These are phyloP conservation scores for Elmis aenea DNA, from an alignment of 2,888 invertebrate genomes.

Conservation along the genomic window DNA sequence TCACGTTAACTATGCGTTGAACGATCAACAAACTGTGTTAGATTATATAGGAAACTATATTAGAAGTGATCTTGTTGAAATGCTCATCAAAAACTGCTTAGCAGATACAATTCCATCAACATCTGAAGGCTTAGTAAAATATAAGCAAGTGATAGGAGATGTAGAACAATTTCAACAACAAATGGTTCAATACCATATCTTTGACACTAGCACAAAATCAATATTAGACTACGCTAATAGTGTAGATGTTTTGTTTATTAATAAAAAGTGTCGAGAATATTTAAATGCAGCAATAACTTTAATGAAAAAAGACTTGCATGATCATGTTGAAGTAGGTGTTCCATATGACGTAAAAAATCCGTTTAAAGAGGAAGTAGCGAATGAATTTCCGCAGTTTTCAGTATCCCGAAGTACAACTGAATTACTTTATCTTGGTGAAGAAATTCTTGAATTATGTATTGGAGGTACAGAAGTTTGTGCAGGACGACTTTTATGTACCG, in stretches of 20 bases:
- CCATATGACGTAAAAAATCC: constrained; percentile 44
- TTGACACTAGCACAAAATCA: constrained; percentile 52
- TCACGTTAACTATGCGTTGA: constrained; percentile 51
- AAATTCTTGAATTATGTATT: constrained; percentile 63
- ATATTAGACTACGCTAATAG: constrained; percentile 67
- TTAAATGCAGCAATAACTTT: constrained; percentile 63
- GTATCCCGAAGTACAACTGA: constrained; percentile 61
- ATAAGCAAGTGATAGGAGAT: constrained; percentile 55
- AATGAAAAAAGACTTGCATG: constrained; percentile 77
- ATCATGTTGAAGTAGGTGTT: constrained; percentile 55
- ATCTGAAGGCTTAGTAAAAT: constrained; percentile 63
- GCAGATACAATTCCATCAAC: constrained; percentile 72
- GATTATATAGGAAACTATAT: constrained; percentile 53
- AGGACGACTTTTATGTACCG: constrained; percentile 62
- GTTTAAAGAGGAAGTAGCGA: constrained; percentile 47
- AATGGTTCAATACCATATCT: constrained; percentile 56
- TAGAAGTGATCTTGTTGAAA: constrained; percentile 56
- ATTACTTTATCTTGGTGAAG: constrained; percentile 58
- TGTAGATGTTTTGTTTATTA: constrained; percentile 70
- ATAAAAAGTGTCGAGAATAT: constrained; percentile 69
- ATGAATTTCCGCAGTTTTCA: constrained; percentile 54
- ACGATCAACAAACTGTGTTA: constrained; percentile 49
- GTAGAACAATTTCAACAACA: constrained; percentile 62
- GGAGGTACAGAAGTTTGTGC: constrained; percentile 58
- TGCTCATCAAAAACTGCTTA: constrained; percentile 69